Conservation (phyloP, 2,797 vertebrate species). For the Gambelia wislizenii region DNA sequence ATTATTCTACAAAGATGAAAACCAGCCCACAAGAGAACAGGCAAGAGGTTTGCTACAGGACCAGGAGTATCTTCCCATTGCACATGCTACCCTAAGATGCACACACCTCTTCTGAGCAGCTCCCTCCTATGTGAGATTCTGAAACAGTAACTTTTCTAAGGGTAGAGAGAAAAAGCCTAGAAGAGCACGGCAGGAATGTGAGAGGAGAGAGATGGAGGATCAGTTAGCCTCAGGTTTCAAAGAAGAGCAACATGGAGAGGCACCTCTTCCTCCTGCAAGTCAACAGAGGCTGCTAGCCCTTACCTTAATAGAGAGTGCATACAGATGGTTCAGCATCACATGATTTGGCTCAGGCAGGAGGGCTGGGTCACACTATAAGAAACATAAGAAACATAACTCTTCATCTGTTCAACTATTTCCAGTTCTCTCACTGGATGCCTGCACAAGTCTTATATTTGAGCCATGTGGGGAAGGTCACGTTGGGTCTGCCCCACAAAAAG, state of each 20-base stretch:
- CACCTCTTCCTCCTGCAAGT: neutral
- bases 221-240: neutral
- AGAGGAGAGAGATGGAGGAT: neutral
- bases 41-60: neutral
- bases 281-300: neutral
- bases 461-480: neutral
- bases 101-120: neutral
- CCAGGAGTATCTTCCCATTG: neutral
- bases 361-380: conserved; percentile 92
- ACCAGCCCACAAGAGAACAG: neutral
- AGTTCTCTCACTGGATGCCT: neutral
- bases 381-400: conserved; percentile 51
- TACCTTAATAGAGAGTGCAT: conserved; percentile 97
- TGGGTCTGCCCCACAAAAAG: neutral
- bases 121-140: neutral
- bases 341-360: conserved; percentile 97
- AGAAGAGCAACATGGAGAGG: neutral
- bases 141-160: neutral
- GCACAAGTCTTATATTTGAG: neutral
- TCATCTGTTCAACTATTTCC: neutral
- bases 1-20: neutral
- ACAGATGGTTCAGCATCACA: conserved; percentile 97
- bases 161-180: no score
- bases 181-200: neutral
- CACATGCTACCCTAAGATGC: neutral